Evolutionary conservation across 2,797 vertebrate genomes (phyloP).

Genomic region (Mastacembelus armatus): DNA sequence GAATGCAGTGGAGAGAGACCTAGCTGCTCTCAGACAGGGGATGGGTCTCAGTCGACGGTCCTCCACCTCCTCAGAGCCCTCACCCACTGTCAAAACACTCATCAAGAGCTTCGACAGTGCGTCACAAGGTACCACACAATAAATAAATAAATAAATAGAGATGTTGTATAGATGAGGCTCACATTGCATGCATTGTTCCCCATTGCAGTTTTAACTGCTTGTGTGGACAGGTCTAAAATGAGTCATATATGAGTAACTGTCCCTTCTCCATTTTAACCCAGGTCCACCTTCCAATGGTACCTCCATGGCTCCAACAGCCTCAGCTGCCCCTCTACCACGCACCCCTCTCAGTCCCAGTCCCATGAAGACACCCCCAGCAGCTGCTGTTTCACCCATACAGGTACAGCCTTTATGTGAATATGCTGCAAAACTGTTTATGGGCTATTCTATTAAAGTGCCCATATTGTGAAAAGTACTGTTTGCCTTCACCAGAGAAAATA

Average conservation of each 20-base stretch:
- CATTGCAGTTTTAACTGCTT: not conserved
- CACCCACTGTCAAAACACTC: constrained; percentile 96
- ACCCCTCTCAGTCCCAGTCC: constrained; percentile 97
- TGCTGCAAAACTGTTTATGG: not conserved
- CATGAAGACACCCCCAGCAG: constrained; percentile 96
- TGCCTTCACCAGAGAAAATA: not conserved
- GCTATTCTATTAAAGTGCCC: not conserved
- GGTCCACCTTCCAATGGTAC: constrained; percentile 74
- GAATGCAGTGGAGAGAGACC: constrained; percentile 95
- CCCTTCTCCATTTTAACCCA: constrained; percentile 23
- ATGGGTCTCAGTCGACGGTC: constrained; percentile 95
- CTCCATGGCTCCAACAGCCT: constrained; percentile 71
- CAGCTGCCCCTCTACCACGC: constrained; percentile 88
- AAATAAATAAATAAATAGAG: not conserved
- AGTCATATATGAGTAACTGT: constrained; percentile 5
- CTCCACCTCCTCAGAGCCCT: constrained; percentile 94
- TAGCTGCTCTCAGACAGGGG: constrained; percentile 93
- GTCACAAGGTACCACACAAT: constrained; percentile 77
- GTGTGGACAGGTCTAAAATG: not conserved
- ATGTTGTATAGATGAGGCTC: not conserved
- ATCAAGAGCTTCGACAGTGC: constrained; percentile 98
- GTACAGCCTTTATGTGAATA: constrained; percentile 62
- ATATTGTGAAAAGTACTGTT: not conserved
- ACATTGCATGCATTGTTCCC: not conserved
- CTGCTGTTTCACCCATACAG: constrained; percentile 96